Base-by-base conservation (phyloP, 2,888 invertebrate species). In the Scaptomyza caliginosa region DNA sequence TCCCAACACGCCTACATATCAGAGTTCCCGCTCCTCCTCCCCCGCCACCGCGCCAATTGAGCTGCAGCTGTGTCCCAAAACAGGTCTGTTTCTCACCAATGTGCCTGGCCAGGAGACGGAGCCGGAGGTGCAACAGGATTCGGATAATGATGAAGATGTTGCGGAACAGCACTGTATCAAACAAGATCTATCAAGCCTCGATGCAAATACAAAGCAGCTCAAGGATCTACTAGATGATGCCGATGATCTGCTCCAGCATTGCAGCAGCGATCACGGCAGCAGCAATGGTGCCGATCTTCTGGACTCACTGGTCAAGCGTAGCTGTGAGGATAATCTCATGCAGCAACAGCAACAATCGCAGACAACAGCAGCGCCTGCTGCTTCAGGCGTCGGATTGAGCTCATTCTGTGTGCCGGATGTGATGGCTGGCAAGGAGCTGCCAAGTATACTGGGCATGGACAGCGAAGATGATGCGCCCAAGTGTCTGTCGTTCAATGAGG, bases 361-460 rank as follows among this genome's bases (percentile, higher is more conserved):
- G 43, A 16, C 30, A 52, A 16, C 62, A 46, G 16, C 63, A 23
- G 40, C 63, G 24, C 13, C 39, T 11, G 64, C 23, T 30, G 39
- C 57, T 40, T 17, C 50, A 7, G 65, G 32, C n/a, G 59, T 59
- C 8, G 79, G 65, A 1, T 45, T 83, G 4, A 79, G 73, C 30
- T 65, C 83, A 23, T 81, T 70, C 40, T 81, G 81, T 49, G 83
- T 81, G 38, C 74, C 86, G 2, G 77, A 79, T 64, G 63, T 78
- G 58, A 64, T 68, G 30, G 65, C 60, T 3, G 91, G 92, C 3
- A 94, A 95, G 80, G 94, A 94, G 64, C 93, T 95, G 59, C 93
- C 93, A 56, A 91, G 94, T 38, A 91, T 95, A 32, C 93, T 94
- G 77, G 94, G 94, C 76, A 93, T 94, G 26, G 91, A 95, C 28